phyloP scores from a whole-genome alignment of 2,888 invertebrate species.

The Cheilosia urbana region DNA sequence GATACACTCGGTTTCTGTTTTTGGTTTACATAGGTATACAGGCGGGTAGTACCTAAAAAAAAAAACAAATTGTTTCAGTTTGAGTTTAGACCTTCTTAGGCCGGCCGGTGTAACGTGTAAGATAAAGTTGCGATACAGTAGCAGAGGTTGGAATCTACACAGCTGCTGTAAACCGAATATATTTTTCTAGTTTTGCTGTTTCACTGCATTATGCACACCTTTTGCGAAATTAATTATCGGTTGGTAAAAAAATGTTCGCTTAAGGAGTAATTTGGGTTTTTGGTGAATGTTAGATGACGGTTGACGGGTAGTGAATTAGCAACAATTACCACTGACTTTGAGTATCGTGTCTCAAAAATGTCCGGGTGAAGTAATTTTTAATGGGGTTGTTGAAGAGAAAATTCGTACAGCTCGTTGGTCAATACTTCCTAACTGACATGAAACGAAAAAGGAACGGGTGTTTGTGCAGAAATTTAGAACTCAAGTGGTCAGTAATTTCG shows the following conservation, averaged over 20 bases:
- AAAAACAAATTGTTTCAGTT: conserved; percentile 44
- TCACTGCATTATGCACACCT: conserved; percentile 43
- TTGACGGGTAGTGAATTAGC: not conserved
- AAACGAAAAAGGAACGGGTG: too few relatives aligned
- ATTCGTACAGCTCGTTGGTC: too few relatives aligned
- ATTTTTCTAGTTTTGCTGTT: conserved; percentile 19
- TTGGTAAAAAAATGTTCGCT: conserved; percentile 23
- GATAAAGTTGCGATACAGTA: conserved; percentile 29
- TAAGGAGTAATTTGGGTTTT: not conserved
- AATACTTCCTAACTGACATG: too few relatives aligned
- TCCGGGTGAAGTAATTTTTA: too few relatives aligned
- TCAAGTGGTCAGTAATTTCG: too few relatives aligned
- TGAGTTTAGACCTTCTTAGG: conserved; percentile 30
- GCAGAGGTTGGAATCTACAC: conserved; percentile 2
- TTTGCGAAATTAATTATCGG: conserved; percentile 57
- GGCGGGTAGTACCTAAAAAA: conserved; percentile 38
- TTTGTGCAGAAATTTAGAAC: too few relatives aligned
- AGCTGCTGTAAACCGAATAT: not conserved
- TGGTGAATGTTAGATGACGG: not conserved
- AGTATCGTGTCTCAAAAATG: too few relatives aligned
- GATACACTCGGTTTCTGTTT: conserved; percentile 33
- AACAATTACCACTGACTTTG: too few relatives aligned
- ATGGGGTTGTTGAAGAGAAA: too few relatives aligned
- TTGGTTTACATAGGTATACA: conserved; percentile 49
- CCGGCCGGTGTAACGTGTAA: not conserved